Evolutionary conservation across 1,140 invertebrate genomes (phyloP).

Genomic region (Drepana arcuata): DNA sequence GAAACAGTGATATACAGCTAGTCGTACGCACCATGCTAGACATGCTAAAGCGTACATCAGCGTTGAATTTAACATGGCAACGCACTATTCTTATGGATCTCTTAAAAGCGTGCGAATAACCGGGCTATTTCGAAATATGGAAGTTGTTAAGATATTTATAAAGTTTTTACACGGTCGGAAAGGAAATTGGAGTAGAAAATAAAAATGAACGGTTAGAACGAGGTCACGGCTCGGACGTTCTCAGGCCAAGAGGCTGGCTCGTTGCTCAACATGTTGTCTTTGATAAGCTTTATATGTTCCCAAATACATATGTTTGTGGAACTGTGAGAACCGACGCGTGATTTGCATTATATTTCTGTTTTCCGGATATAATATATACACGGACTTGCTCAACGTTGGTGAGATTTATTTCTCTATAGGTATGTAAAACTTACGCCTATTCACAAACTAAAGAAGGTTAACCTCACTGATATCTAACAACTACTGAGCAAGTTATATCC

Average conservation of each 20-base stretch:
- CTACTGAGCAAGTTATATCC: too few relatives aligned
- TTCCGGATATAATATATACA: too few relatives aligned
- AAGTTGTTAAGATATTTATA: conserved; percentile 36
- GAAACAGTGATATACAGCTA: too few relatives aligned
- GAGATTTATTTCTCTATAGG: too few relatives aligned
- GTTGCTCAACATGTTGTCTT: conserved; percentile 24
- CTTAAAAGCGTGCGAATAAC: conserved; percentile 30
- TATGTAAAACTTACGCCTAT: too few relatives aligned
- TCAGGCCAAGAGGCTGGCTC: conserved; percentile 17
- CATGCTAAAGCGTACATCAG: too few relatives aligned
- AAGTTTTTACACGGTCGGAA: conserved; percentile 35
- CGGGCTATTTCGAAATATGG: conserved; percentile 28
- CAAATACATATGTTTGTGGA: background rate
- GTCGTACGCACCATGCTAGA: too few relatives aligned
- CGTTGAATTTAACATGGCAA: too few relatives aligned
- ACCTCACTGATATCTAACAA: too few relatives aligned
- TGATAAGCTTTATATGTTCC: conserved; percentile 1
- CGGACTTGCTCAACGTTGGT: too few relatives aligned
- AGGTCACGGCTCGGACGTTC: conserved; percentile 34
- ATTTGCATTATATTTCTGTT: conserved; percentile 10
- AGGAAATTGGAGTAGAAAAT: conserved; percentile 44
- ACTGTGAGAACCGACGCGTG: conserved; percentile 7
- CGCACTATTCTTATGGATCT: too few relatives aligned
- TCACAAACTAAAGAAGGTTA: too few relatives aligned
- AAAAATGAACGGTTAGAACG: conserved; percentile 34